phyloP scores from a whole-genome alignment of 2,797 vertebrate species.

The Eulemur rubriventer region DNA sequence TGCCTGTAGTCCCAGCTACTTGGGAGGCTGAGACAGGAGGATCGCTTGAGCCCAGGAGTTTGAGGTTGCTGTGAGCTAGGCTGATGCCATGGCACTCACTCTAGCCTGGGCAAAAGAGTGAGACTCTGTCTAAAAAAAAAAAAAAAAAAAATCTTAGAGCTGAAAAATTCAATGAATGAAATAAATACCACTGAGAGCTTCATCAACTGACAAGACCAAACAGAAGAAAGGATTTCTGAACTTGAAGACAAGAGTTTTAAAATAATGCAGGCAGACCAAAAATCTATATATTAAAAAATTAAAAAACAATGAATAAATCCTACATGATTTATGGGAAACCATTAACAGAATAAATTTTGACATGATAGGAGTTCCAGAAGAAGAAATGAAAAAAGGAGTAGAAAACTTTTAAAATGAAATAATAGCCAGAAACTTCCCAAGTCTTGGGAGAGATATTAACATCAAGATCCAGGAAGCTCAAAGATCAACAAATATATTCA shows the following conservation, averaged over 20 bases:
- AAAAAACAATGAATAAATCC: neutral
- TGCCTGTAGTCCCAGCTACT: too few species aligned
- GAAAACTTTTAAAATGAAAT: neutral
- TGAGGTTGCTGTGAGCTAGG: too few species aligned
- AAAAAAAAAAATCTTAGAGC: too few species aligned
- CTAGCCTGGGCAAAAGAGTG: too few species aligned
- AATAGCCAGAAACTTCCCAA: neutral
- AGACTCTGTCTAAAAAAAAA: too few species aligned
- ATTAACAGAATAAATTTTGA: neutral
- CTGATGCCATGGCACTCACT: too few species aligned
- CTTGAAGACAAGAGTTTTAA: neutral
- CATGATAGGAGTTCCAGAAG: neutral
- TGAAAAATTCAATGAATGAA: neutral
- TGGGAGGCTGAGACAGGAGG: too few species aligned
- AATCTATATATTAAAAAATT: neutral
- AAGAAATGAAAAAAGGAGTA: neutral
- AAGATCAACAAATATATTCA: neutral
- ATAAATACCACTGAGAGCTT: neutral
- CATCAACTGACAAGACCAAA: neutral
- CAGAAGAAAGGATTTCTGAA: neutral
- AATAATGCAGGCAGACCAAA: neutral
- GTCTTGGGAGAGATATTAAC: neutral
- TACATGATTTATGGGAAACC: neutral
- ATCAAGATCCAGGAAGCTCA: neutral
- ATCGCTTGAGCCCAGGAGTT: too few species aligned